A percentile compares a stretch with the other conserved stretches of the same genome.
phyloP scores from a whole-genome alignment of 2,797 vertebrate genomes.

The Dryobates pubescens region DNA sequence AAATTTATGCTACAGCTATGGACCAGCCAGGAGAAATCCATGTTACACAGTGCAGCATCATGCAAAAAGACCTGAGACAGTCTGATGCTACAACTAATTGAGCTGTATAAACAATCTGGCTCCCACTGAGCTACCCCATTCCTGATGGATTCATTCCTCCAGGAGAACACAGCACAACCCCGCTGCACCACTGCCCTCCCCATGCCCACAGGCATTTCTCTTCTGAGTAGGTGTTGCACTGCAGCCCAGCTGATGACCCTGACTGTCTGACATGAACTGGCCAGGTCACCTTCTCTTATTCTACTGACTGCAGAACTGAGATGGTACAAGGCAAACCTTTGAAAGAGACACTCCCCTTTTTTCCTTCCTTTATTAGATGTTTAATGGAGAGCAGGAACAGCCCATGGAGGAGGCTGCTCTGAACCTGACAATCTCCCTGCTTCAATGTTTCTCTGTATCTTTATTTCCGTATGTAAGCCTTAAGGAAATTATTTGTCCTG shows the following conservation, averaged over 20 bases:
- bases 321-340: background rate
- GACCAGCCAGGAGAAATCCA: background rate
- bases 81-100: too few species aligned
- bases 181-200: background rate
- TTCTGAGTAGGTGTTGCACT: accelerated
- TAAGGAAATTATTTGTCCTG: background rate
- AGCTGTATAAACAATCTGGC: too few species aligned
- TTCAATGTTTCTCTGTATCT: background rate
- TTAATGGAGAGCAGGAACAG: background rate
- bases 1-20: background rate
- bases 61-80: accelerated
- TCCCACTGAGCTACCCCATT: too few species aligned
- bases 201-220: background rate
- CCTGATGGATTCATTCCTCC: background rate
- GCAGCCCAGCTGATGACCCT: background rate
- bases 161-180: background rate
- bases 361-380: background rate
- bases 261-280: background rate
- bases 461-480: background rate
- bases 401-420: background rate
- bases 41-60: too few species aligned
- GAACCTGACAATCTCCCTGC: background rate
- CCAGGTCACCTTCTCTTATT: background rate
- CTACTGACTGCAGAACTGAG: accelerated
- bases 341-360: background rate